Evolutionary conservation across 2,888 invertebrate genomes (phyloP).

Genomic region (Dimorphilus gyrociliatus): DNA sequence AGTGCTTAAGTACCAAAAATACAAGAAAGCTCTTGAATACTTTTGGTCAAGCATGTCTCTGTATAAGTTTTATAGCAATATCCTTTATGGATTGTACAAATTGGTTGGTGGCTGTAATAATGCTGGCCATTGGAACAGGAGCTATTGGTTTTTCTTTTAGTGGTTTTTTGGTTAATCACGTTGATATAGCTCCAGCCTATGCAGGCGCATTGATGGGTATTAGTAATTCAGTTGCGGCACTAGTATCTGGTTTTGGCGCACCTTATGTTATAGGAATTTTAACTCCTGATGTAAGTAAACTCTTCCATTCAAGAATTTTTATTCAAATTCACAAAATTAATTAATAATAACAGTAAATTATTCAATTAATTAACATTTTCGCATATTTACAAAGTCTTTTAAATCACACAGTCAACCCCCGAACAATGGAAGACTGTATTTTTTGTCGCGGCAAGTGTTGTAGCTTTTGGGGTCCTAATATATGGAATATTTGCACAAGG

Average conservation of each 20-base stretch:
- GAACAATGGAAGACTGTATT: constrained; percentile 70
- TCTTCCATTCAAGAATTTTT: too few relatives aligned
- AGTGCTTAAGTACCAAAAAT: too few relatives aligned
- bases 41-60: too few relatives aligned
- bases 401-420: constrained; percentile 48
- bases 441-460: constrained; percentile 55
- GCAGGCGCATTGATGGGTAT: constrained; percentile 36
- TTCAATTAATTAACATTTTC: too few relatives aligned
- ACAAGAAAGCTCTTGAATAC: too few relatives aligned
- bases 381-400: too few relatives aligned
- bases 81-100: constrained; percentile 28
- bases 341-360: too few relatives aligned
- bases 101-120: constrained; percentile 18
- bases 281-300: constrained; percentile 15
- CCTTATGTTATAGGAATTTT: constrained; percentile 25
- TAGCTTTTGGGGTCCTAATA: constrained; percentile 32
- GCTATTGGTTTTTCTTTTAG: constrained; percentile 25
- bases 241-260: constrained; percentile 28
- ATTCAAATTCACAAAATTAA: too few relatives aligned
- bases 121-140: constrained; percentile 23
- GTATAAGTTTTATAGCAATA: too few relatives aligned
- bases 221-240: constrained; percentile 27
- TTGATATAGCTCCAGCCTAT: constrained; percentile 33
- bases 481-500: constrained; percentile 32
- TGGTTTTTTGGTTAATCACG: constrained; percentile 33